phyloP scores from a whole-genome alignment of 2,797 vertebrate species.

The Helarctos malayanus region DNA sequence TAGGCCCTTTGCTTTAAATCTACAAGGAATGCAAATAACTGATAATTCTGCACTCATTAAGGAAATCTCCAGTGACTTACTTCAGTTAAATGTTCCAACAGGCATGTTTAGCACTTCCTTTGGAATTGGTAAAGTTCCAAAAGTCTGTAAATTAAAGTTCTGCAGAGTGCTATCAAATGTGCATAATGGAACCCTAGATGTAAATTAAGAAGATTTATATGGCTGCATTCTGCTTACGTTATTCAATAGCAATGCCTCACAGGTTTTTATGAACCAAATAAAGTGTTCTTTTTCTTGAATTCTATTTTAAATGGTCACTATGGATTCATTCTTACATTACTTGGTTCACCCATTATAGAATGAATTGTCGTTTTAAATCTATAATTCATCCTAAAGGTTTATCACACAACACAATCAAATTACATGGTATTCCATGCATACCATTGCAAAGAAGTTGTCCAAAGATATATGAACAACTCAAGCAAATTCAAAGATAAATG shows the following conservation, averaged over 20 bases:
- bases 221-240: constrained; percentile 89
- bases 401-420: constrained; percentile 79
- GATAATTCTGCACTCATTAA: constrained; percentile 91
- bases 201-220: constrained; percentile 92
- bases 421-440: constrained; percentile 49
- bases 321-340: constrained; percentile 88
- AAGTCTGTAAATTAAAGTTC: constrained; percentile 92
- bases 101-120: constrained; percentile 89
- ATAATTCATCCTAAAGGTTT: constrained; percentile 87
- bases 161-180: constrained; percentile 91
- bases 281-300: constrained; percentile 89
- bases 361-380: constrained; percentile 87
- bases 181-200: constrained; percentile 91
- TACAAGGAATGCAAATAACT: constrained; percentile 91
- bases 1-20: constrained; percentile 90
- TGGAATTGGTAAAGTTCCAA: constrained; percentile 90
- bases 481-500: constrained; percentile 62
- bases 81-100: constrained; percentile 90
- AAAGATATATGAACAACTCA: constrained; percentile 63
- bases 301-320: constrained; percentile 89
- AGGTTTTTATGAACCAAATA: constrained; percentile 92
- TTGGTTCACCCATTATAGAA: constrained; percentile 87
- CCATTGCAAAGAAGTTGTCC: constrained; percentile 52
- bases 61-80: constrained; percentile 89
- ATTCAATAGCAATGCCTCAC: constrained; percentile 91